A percentile compares a stretch with the other conserved stretches of the same genome.
These are phyloP conservation scores for Periparus ater DNA, from an alignment of 2,797 vertebrate species.

Conservation along the genomic window DNA sequence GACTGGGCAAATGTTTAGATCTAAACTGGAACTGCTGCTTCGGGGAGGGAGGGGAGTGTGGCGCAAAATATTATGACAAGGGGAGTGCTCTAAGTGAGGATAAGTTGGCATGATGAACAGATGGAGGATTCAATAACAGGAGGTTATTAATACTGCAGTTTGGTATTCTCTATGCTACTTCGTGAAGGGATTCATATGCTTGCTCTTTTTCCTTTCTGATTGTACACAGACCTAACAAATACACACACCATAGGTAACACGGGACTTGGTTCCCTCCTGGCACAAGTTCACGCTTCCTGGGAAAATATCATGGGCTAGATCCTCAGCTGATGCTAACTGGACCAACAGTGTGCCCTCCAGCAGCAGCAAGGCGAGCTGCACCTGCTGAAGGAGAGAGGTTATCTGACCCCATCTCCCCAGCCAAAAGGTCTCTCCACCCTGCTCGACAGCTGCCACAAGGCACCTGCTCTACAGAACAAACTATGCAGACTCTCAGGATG, in stretches of 20 bases:
- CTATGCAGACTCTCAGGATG: neutral
- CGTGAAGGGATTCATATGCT: constrained; percentile 66
- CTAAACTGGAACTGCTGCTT: constrained; percentile 61
- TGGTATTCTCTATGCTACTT: constrained; percentile 62
- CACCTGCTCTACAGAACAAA: neutral
- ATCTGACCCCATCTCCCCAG: neutral
- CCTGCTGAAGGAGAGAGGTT: constrained; percentile 14
- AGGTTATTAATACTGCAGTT: constrained; percentile 74
- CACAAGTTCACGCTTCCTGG: neutral
- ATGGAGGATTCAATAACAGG: constrained; percentile 73
- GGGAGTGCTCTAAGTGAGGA: constrained; percentile 70
- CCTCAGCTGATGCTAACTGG: neutral
- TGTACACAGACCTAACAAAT: neutral
- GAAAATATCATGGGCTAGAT: neutral
- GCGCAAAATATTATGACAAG: constrained; percentile 73
- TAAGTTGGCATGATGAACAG: constrained; percentile 72
- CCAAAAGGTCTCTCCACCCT: neutral
- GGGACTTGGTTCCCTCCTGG: fast-evolving
- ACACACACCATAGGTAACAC: neutral
- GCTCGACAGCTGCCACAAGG: constrained; percentile 14
- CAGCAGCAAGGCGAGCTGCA: neutral
- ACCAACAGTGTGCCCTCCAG: neutral
- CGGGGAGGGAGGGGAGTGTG: constrained; percentile 59
- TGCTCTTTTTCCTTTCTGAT: constrained; percentile 67
- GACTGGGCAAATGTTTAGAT: constrained; percentile 53